Conservation (phyloP, 2,888 invertebrate genomes). For the Malacosoma neustria region DNA sequence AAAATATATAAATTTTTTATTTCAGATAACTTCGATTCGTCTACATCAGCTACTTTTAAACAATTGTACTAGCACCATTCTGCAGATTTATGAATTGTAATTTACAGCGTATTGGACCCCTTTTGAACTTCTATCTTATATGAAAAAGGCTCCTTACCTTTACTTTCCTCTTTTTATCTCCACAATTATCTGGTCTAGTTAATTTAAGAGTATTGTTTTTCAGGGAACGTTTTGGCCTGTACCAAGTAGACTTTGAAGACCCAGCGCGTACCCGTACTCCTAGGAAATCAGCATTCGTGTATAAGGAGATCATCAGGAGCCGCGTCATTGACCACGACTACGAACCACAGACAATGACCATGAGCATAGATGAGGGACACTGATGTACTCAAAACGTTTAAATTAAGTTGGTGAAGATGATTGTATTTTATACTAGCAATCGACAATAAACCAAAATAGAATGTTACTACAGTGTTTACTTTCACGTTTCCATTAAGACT, state of each 20-base stretch:
- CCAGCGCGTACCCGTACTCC: slow-evolving; percentile 76
- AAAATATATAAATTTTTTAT: too few species aligned
- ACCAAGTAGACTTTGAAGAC: slow-evolving; percentile 78
- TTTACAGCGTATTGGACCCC: not conserved
- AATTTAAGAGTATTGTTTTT: slow-evolving; percentile 20
- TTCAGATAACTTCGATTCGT: too few species aligned
- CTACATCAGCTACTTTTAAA: too few species aligned
- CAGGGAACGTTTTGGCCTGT: slow-evolving; percentile 80
- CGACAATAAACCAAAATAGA: too few species aligned
- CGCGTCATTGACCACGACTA: slow-evolving; percentile 42
- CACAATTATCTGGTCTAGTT: slow-evolving; percentile 26
- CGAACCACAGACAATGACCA: slow-evolving; percentile 34
- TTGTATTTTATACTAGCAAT: too few species aligned
- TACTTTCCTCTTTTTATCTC: slow-evolving; percentile 8
- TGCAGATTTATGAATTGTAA: too few species aligned
- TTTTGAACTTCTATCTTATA: not conserved
- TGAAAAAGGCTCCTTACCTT: not conserved
- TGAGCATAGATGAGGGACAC: slow-evolving; percentile 40
- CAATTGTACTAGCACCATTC: too few species aligned
- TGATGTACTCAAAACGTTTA: too few species aligned
- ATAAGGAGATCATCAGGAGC: slow-evolving; percentile 68
- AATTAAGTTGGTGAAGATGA: too few species aligned
- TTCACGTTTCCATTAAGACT: too few species aligned
- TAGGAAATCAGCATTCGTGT: slow-evolving; percentile 76
- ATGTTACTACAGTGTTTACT: too few species aligned